Conservation (phyloP, 2,888 invertebrate species). For the Macrophya alboannulata region DNA sequence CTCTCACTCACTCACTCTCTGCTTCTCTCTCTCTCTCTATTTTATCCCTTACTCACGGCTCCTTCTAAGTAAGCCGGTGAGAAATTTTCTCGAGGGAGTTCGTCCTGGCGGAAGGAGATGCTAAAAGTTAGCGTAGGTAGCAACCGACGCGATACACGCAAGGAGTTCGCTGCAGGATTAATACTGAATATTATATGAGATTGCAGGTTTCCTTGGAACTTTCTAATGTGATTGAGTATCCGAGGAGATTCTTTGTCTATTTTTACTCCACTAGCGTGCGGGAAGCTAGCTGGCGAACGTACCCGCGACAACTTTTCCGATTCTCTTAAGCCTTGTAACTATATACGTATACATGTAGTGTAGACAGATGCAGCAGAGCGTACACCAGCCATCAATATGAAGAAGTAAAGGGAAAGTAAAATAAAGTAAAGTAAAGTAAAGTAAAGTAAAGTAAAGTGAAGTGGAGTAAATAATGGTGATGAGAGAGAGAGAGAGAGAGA, state of each 20-base stretch:
- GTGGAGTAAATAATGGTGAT: slow-evolving; percentile 36
- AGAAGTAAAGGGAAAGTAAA: slow-evolving; percentile 1
- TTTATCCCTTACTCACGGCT: neutral
- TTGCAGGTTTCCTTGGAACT: slow-evolving; percentile 48
- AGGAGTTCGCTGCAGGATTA: slow-evolving; percentile 37
- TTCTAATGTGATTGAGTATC: slow-evolving; percentile 54
- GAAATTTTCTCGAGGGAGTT: slow-evolving; percentile 37
- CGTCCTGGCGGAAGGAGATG: slow-evolving; percentile 22
- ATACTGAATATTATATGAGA: slow-evolving; percentile 54
- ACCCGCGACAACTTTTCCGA: slow-evolving; percentile 39
- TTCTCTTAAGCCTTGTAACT: slow-evolving; percentile 31
- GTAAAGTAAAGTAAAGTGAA: slow-evolving; percentile 22
- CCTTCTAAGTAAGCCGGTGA: slow-evolving; percentile 16
- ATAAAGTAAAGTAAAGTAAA: slow-evolving; percentile 18
- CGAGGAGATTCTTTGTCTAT: slow-evolving; percentile 40
- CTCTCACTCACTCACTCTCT: neutral
- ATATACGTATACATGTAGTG: neutral
- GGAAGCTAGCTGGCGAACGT: neutral
- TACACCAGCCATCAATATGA: slow-evolving; percentile 29
- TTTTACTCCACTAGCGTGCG: slow-evolving; percentile 12
- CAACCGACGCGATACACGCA: slow-evolving; percentile 17
- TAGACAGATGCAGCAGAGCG: slow-evolving; percentile 16
- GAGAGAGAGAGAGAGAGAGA: slow-evolving; percentile 9
- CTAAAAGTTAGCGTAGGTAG: slow-evolving; percentile 34
- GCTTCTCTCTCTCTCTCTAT: neutral